Percentiles rank a stretch among this genome's conserved stretches.
These are phyloP conservation scores for Athetis lepigone DNA, from an alignment of 2,888 invertebrate genomes.

Conservation along the genomic window DNA sequence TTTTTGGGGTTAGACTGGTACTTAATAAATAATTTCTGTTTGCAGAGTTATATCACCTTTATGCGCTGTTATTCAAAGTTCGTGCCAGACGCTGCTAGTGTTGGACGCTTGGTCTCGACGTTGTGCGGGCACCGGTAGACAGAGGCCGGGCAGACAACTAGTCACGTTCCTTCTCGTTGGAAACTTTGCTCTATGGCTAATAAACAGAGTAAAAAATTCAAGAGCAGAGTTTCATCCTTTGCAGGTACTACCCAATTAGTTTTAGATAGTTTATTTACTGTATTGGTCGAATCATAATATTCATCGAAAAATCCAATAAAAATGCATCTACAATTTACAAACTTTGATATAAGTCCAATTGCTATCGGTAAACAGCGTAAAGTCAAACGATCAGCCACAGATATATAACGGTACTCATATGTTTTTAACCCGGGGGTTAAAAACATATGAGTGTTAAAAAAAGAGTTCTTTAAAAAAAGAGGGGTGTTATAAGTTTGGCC, in stretches of 20 bases:
- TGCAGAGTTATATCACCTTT: constrained; percentile 85
- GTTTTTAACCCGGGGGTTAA: too few species aligned
- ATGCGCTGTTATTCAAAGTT: constrained; percentile 91
- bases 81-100: constrained; percentile 91
- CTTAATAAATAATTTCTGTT: constrained; percentile 12
- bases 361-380: too few species aligned
- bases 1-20: neutral
- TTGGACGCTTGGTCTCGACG: constrained; percentile 91
- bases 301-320: too few species aligned
- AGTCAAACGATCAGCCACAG: too few species aligned
- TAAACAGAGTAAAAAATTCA: constrained; percentile 92
- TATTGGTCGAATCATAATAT: neutral
- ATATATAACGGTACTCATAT: too few species aligned
- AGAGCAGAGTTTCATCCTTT: constrained; percentile 92
- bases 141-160: constrained; percentile 92
- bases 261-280: neutral
- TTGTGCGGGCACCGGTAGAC: constrained; percentile 82
- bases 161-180: constrained; percentile 92
- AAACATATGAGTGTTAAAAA: too few species aligned
- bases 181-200: constrained; percentile 92
- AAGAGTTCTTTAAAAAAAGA: too few species aligned
- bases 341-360: too few species aligned
- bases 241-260: constrained; percentile 81
- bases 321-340: too few species aligned
- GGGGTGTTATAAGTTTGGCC: too few species aligned